Conservation (phyloP, 2,888 invertebrate genomes). For the Protula sp. region DNA sequence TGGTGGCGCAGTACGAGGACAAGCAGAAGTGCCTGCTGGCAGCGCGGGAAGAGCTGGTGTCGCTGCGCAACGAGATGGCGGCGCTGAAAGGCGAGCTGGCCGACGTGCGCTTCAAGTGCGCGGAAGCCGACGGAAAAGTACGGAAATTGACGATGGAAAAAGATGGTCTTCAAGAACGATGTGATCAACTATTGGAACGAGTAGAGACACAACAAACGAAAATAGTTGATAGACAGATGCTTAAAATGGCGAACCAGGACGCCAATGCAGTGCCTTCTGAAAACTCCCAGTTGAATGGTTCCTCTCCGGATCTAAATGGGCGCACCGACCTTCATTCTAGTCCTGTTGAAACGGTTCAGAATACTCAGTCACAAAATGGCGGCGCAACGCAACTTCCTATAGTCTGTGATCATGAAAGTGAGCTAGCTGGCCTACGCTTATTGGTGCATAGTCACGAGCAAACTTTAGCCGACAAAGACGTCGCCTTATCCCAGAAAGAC, state of each 20-base stretch:
- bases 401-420: background rate
- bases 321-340: no score
- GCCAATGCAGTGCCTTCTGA: background rate
- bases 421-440: background rate
- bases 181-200: no score
- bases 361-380: background rate
- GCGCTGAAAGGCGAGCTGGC: background rate
- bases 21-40: constrained; percentile 50
- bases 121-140: constrained; percentile 28
- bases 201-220: no score
- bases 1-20: constrained; percentile 51
- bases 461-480: constrained; percentile 4
- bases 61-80: constrained; percentile 40
- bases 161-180: no score
- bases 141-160: constrained; percentile 27
- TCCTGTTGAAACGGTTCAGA: background rate
- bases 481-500: constrained; percentile 9
- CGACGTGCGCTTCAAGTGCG: background rate
- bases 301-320: background rate
- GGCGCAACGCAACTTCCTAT: no score
- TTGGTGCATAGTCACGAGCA: background rate
- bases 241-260: background rate
- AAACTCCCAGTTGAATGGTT: background rate
- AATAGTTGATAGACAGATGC: no score
- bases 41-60: constrained; percentile 49